These are phyloP conservation scores for Speoplatyrhinus poulsoni DNA, from an alignment of 2,113 vertebrate species.

Conservation along the genomic window DNA sequence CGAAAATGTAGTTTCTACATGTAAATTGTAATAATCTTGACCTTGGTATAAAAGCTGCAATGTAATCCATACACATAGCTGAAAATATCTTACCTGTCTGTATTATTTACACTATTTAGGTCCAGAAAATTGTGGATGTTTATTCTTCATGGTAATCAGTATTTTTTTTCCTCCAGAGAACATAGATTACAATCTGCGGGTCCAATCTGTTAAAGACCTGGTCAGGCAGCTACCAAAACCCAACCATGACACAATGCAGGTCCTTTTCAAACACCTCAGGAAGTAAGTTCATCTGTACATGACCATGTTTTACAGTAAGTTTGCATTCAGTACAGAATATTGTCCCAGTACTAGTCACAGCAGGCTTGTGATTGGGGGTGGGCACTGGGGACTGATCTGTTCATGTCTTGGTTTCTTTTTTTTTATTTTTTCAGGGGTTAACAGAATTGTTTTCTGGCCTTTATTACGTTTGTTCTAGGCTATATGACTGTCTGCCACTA, in stretches of 20 bases:
- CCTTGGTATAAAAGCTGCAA: too few species aligned
- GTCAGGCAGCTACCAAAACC: conserved; percentile 90
- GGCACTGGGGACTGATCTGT: too few species aligned
- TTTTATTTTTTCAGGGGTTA: too few species aligned
- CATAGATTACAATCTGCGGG: conserved; percentile 84
- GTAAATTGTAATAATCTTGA: too few species aligned
- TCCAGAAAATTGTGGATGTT: neutral
- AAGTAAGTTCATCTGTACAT: conserved; percentile 78
- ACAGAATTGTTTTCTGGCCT: too few species aligned
- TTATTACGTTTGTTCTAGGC: too few species aligned
- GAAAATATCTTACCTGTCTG: neutral
- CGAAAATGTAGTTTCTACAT: too few species aligned
- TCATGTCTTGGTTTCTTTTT: too few species aligned
- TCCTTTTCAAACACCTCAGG: conserved; percentile 92
- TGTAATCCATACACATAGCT: neutral
- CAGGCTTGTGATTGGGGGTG: too few species aligned
- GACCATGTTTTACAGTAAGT: neutral
- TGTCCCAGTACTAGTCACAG: neutral
- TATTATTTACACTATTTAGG: neutral
- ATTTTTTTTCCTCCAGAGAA: conserved; percentile 73
- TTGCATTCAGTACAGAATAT: neutral
- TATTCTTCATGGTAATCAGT: neutral
- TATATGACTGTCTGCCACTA: too few species aligned
- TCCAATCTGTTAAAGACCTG: conserved; percentile 86
- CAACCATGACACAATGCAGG: conserved; percentile 96